phyloP scores from a whole-genome alignment of 2,113 vertebrate genomes.

The Channa argus region DNA sequence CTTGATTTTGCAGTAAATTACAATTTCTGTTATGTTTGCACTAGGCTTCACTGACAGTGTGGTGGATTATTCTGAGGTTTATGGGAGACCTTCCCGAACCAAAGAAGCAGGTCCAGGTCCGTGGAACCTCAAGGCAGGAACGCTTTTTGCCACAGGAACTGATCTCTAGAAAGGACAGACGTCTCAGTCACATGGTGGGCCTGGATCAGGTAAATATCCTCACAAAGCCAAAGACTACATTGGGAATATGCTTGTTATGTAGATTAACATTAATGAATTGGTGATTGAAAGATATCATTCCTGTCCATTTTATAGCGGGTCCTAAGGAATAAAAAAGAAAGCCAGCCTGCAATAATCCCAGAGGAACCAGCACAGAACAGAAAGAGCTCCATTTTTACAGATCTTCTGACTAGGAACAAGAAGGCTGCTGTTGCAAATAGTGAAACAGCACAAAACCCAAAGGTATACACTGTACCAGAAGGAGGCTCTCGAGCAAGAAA shows the following conservation, averaged over 20 bases:
- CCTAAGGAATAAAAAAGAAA: conserved; percentile 69
- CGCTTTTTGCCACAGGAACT: conserved; percentile 69
- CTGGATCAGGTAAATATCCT: conserved; percentile 76
- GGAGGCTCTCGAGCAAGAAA: conserved; percentile 59
- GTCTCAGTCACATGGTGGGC: conserved; percentile 82
- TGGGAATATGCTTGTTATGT: not conserved
- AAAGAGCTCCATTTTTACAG: conserved; percentile 74
- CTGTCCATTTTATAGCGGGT: conserved; percentile 67
- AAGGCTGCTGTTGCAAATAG: conserved; percentile 65
- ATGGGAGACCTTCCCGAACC: conserved; percentile 97
- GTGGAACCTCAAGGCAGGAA: conserved; percentile 23
- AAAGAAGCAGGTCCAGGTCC: conserved; percentile 72
- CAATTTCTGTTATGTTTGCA: not conserved
- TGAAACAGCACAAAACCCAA: conserved; percentile 53
- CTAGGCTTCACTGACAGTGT: conserved; percentile 90
- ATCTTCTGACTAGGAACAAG: conserved; percentile 71
- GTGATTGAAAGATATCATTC: not conserved
- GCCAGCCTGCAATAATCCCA: conserved; percentile 32
- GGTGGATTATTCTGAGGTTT: conserved; percentile 94
- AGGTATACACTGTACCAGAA: conserved; percentile 63
- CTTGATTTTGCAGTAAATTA: not conserved
- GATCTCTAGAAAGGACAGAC: conserved; percentile 72
- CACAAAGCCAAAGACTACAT: not conserved
- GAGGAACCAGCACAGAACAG: conserved; percentile 57
- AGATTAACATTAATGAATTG: not conserved